Percentiles rank a stretch among this genome's conserved stretches.
Conservation (phyloP, 2,797 vertebrate species). For the Petrocephalus schoutedeni region DNA sequence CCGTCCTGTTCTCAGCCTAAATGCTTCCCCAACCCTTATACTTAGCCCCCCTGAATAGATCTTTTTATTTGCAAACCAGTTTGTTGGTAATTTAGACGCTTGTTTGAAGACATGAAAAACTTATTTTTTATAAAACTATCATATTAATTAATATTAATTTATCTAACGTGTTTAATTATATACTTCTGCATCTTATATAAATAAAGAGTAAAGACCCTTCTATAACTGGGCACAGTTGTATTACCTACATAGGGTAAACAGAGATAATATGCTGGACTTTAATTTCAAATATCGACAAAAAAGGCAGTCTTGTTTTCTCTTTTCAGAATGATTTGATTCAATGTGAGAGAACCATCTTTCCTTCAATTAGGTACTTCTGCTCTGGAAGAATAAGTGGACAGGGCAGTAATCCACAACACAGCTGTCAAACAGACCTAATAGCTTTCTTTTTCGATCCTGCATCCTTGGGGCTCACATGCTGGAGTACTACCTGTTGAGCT, state of each 20-base stretch:
- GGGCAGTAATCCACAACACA: not conserved
- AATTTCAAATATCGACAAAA: not conserved
- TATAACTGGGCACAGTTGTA: not conserved
- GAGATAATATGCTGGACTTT: not conserved
- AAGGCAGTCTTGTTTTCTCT: not conserved
- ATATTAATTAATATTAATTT: not conserved
- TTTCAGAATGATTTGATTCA: not conserved
- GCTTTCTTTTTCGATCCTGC: not conserved
- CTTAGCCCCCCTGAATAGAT: conserved; percentile 18
- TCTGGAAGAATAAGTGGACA: not conserved
- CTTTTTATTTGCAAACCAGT: not conserved
- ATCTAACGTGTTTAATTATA: not conserved
- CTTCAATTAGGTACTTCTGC: not conserved
- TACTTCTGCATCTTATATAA: not conserved
- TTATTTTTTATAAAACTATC: not conserved
- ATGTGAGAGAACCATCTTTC: no score
- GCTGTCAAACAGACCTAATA: not conserved
- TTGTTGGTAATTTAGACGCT: not conserved
- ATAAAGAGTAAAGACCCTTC: not conserved
- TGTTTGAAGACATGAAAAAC: not conserved
- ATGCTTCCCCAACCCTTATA: conserved; percentile 28
- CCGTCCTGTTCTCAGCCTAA: conserved; percentile 38
- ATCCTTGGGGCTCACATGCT: not conserved
- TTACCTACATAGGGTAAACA: not conserved
- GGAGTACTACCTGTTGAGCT: not conserved